phyloP scores from a whole-genome alignment of 2,888 invertebrate genomes.

The Galerucella calmariensis region DNA sequence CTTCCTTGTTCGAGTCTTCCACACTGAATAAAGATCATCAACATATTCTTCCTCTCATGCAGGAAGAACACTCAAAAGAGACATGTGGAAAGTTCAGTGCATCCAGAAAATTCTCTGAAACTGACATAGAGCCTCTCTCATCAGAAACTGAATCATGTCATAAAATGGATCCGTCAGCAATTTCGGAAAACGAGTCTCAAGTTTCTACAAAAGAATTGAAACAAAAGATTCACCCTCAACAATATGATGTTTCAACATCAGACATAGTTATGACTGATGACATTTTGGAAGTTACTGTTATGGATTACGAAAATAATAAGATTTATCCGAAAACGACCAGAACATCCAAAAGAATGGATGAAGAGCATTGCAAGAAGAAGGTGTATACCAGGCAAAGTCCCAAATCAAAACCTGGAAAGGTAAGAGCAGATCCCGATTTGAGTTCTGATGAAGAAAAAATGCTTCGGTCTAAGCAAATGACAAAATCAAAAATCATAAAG shows the following conservation, averaged over 20 bases:
- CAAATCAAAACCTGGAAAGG: constrained; percentile 26
- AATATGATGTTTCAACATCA: constrained; percentile 51
- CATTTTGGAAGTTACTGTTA: constrained; percentile 63
- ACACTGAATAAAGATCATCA: not conserved
- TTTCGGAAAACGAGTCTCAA: constrained; percentile 56
- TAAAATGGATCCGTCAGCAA: constrained; percentile 52
- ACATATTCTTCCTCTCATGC: not conserved
- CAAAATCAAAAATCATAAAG: constrained; percentile 37
- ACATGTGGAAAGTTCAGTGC: constrained; percentile 44
- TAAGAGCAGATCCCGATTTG: constrained; percentile 48
- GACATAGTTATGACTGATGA: constrained; percentile 65
- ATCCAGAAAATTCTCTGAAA: constrained; percentile 57
- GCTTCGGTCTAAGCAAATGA: constrained; percentile 45
- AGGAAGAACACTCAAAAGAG: constrained; percentile 18
- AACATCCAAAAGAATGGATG: constrained; percentile 31
- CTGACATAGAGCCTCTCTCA: constrained; percentile 58
- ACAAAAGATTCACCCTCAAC: constrained; percentile 12
- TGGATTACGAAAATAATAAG: constrained; percentile 44
- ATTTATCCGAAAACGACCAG: constrained; percentile 2
- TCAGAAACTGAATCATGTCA: constrained; percentile 60
- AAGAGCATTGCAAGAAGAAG: constrained; percentile 33
- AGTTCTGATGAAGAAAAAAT: constrained; percentile 60
- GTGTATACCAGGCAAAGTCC: constrained; percentile 31
- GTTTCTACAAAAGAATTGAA: constrained; percentile 55
- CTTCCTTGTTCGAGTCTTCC: not conserved